phyloP scores from a whole-genome alignment of 2,888 invertebrate species.

The Morpho achilles region DNA sequence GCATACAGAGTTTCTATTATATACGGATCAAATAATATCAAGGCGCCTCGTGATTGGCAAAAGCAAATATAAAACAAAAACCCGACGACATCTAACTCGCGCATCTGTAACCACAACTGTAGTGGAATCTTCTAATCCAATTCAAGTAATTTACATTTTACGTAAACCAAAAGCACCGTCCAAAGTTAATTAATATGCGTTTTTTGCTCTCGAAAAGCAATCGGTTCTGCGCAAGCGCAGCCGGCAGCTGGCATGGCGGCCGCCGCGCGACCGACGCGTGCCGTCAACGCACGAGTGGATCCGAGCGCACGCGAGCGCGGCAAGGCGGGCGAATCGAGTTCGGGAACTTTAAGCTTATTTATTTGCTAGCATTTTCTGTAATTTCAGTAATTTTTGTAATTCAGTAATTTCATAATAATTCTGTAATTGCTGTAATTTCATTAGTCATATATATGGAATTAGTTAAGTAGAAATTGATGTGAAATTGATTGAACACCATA shows the following conservation, averaged over 20 bases:
- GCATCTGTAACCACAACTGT: constrained; percentile 6
- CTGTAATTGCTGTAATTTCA: too few species aligned
- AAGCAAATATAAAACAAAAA: background rate
- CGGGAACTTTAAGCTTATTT: constrained; percentile 1
- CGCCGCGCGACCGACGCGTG: constrained; percentile 68
- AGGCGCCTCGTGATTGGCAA: background rate
- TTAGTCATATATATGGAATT: too few species aligned
- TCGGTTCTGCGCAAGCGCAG: constrained; percentile 60
- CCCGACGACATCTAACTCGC: constrained; percentile 3
- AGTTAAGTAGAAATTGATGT: too few species aligned
- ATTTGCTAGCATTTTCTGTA: too few species aligned
- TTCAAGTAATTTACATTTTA: constrained; percentile 14
- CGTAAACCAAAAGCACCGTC: constrained; percentile 25
- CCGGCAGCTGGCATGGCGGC: constrained; percentile 48
- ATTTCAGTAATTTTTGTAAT: too few species aligned
- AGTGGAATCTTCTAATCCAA: constrained; percentile 9
- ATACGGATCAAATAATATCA: background rate
- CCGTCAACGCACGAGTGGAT: constrained; percentile 57
- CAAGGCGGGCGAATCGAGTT: constrained; percentile 15
- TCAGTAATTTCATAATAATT: too few species aligned
- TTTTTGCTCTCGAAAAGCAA: constrained; percentile 41
- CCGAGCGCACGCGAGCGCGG: constrained; percentile 52
- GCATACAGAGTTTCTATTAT: background rate
- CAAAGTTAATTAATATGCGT: constrained; percentile 32
- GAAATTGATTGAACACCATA: too few species aligned